Evolutionary conservation across 2,888 invertebrate species (phyloP), one percentile per base, ranked within the genome.

Genomic region (Phengaris arion): DNA sequence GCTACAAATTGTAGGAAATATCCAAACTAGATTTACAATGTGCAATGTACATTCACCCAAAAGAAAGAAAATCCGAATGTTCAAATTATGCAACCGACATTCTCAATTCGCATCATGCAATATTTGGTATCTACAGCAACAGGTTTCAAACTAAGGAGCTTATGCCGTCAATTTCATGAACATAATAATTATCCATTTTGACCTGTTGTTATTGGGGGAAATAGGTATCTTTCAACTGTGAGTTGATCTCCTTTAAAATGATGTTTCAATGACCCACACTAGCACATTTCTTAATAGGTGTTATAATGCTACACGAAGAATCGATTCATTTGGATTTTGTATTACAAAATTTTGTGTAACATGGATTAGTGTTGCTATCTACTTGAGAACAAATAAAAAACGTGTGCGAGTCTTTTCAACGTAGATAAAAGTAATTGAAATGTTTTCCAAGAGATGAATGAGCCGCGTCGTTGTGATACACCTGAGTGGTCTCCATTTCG

Each of bases 341-440:
- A 22, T 59, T 59, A 9, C 22, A 8, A 10, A 45, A 52, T n/a
- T n/a, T n/a, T n/a, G n/a, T n/a, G n/a, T n/a, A 64, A 64, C 12
- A 13, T 59, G 59, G 35, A 64, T 6, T 46, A 2, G 46, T 48
- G 64, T 22, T 45, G 64, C 0, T 45, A 45, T 45, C 59, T 59
- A 9, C 22, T 22, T 9, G 22, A 59, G 35, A 35, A 64, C 3
- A 6, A 64, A 64, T 35, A 10, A 64, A 52, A 22, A 48, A 57
- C 15, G 22, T 3, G 13, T 64, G 7, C 35, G 4, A 64, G 35
- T 12, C 64, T 45, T 59, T 64, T 7, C 35, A 64, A 35, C 12
- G 35, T 6, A 64, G 10, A 64, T 64, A 35, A 35, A 12, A 35
- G 64, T 64, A 64, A 64, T 64, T 64, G 64, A 64, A 64, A 64